Percentiles rank a stretch among this genome's conserved stretches.
Conservation (phyloP, 2,888 invertebrate genomes). For the Drepanosiphum platanoidis region DNA sequence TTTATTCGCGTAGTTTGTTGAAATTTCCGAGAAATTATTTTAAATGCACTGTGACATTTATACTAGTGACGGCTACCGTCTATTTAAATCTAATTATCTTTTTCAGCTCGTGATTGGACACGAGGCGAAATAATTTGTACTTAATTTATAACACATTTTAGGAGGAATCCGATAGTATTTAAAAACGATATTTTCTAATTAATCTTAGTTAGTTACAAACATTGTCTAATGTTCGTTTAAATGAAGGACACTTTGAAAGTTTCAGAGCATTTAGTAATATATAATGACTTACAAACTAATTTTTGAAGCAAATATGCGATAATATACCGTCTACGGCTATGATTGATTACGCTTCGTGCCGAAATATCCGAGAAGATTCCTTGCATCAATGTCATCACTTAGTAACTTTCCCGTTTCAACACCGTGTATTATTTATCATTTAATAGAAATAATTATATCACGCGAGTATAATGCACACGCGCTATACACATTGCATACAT, state of each 20-base stretch:
- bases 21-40: neutral
- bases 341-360: conserved; percentile 4
- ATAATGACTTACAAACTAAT: conserved; percentile 17
- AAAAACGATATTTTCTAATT: neutral
- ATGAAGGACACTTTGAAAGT: neutral
- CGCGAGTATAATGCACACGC: too few species aligned
- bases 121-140: neutral
- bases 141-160: neutral
- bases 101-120: neutral
- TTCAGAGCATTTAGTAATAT: neutral
- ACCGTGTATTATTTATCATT: neutral
- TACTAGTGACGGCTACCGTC: neutral
- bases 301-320: conserved; percentile 11
- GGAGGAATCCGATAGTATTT: neutral
- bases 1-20: neutral
- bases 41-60: neutral
- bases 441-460: neutral
- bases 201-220: conserved; percentile 14
- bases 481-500: neutral
- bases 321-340: neutral
- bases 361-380: neutral
- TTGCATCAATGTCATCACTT: neutral
- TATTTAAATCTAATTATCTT: neutral
- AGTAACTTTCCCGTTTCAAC: neutral
- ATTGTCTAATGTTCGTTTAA: neutral